These are phyloP conservation scores for Bedellia somnulentella DNA, from an alignment of 2,888 invertebrate species.

Conservation along the genomic window DNA sequence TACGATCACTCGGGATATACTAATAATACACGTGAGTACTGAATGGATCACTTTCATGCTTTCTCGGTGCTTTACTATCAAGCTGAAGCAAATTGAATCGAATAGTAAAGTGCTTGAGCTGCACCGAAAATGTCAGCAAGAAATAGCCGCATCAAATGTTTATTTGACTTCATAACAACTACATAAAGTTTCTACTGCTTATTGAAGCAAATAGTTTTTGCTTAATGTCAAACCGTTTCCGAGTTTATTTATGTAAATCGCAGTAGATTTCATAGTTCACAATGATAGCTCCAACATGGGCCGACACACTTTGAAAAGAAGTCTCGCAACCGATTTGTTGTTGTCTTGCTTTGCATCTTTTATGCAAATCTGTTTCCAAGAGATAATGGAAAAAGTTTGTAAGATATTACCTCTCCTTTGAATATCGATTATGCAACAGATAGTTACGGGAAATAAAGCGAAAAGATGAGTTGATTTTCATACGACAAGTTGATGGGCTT, in stretches of 20 bases:
- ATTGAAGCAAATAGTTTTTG: no score
- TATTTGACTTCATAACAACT: no score
- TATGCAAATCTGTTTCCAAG: conserved; percentile 20
- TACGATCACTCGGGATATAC: conserved; percentile 32
- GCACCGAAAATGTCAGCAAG: neutral
- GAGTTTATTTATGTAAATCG: no score
- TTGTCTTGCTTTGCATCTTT: conserved; percentile 1
- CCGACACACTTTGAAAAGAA: no score
- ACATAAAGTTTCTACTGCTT: no score
- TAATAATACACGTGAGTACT: conserved; percentile 51
- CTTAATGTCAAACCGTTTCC: no score
- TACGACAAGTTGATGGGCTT: no score
- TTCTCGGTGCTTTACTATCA: conserved; percentile 54
- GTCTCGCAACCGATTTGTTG: no score
- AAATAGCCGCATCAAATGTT: neutral
- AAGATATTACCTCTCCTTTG: conserved; percentile 15
- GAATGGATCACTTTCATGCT: conserved; percentile 57
- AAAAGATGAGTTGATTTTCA: neutral
- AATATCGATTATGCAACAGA: conserved; percentile 9
- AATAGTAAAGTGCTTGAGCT: conserved; percentile 29
- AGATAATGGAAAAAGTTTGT: conserved; percentile 31
- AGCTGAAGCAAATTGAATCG: conserved; percentile 54
- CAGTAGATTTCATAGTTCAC: no score
- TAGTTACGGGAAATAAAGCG: neutral
- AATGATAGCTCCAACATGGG: no score